Percentiles rank a stretch among this genome's conserved stretches.
Conservation (phyloP, 1,140 invertebrate species). For the Drosophila truncata region DNA sequence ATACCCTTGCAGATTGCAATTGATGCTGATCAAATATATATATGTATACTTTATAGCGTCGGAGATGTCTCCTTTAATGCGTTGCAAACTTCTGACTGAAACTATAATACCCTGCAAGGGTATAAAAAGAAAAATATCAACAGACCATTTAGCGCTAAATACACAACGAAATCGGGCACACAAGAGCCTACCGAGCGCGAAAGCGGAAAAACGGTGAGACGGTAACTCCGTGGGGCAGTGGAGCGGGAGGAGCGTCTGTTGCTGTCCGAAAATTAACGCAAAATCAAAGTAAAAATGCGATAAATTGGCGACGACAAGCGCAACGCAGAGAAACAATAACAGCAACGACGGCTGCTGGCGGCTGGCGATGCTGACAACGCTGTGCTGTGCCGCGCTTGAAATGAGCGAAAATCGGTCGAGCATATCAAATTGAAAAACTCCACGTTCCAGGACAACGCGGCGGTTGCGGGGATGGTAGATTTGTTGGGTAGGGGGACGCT, state of each 20-base stretch:
- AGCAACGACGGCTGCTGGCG: conserved; percentile 21
- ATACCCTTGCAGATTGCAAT: too few species aligned
- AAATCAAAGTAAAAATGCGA: conserved; percentile 84
- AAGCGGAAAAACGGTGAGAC: conserved; percentile 1
- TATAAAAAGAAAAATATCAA: conserved; percentile 61
- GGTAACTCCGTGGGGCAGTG: background rate
- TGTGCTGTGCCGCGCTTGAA: conserved; percentile 65
- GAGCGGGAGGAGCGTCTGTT: conserved; percentile 10
- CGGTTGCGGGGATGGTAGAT: background rate
- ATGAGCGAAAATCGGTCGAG: conserved; percentile 83
- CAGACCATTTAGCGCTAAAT: conserved; percentile 75
- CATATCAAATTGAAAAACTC: conserved; percentile 84
- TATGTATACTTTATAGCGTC: too few species aligned
- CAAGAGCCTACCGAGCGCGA: background rate
- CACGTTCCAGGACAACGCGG: conserved; percentile 74
- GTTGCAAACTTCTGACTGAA: too few species aligned
- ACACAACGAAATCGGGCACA: conserved; percentile 34
- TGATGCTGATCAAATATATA: too few species aligned
- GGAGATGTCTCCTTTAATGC: too few species aligned
- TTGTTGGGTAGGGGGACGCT: conserved; percentile 30
- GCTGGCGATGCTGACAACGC: conserved; percentile 46
- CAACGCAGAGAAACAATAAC: conserved; percentile 61
- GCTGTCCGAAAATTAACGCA: conserved; percentile 80
- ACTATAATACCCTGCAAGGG: too few species aligned
- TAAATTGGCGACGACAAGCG: conserved; percentile 81